Conservation (phyloP, 23 tunicate genomes). For the Phallusia fumigata region DNA sequence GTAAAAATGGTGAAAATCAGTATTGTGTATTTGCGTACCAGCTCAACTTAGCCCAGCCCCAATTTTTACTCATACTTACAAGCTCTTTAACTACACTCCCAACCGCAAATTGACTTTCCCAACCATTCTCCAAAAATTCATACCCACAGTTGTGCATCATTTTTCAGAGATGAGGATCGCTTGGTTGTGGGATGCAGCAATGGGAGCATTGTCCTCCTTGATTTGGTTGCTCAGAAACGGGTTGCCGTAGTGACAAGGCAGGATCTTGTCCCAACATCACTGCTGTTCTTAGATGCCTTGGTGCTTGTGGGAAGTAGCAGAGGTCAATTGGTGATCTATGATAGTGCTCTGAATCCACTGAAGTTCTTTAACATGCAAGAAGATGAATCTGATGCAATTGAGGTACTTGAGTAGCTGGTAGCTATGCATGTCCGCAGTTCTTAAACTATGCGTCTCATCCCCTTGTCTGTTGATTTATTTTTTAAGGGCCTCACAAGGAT, state of each 20-base stretch:
- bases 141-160: no score
- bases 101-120: no score
- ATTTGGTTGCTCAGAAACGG: constrained; percentile 44
- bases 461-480: no score
- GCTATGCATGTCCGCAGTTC: background rate
- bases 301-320: constrained; percentile 82
- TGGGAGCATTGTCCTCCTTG: constrained; percentile 53
- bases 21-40: no score
- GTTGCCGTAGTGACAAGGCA: constrained; percentile 38
- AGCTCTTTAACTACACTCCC: no score
- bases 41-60: no score
- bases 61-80: background rate
- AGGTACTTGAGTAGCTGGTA: constrained; percentile 7
- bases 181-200: constrained; percentile 81
- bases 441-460: no score
- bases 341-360: constrained; percentile 39
- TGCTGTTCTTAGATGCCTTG: constrained; percentile 44
- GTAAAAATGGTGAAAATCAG: no score
- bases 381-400: background rate
- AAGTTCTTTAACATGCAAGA: constrained; percentile 42
- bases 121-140: no score
- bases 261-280: constrained; percentile 53
- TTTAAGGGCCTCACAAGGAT: no score
- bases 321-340: constrained; percentile 61
- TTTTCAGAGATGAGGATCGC: constrained; percentile 42